A percentile compares a stretch with the other conserved stretches of the same genome.
These are phyloP conservation scores for Calcarius lapponicus DNA, from an alignment of 2,797 vertebrate species.

Conservation along the genomic window DNA sequence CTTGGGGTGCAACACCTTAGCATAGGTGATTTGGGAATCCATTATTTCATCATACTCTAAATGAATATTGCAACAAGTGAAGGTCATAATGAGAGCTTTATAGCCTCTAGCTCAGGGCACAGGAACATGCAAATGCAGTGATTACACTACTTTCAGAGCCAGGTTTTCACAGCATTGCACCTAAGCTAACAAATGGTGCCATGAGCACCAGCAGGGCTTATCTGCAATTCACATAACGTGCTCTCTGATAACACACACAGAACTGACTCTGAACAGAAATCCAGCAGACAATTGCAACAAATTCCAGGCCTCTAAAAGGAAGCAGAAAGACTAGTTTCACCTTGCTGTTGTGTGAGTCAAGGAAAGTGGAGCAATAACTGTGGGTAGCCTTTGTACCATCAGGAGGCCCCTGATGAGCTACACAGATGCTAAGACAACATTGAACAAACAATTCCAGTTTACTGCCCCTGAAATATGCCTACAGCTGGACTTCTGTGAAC, in stretches of 20 bases:
- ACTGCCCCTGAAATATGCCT: not conserved
- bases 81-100: constrained; percentile 13
- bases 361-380: not conserved
- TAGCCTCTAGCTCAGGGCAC: constrained; percentile 1
- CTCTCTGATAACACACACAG: not conserved
- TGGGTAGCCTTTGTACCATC: not conserved
- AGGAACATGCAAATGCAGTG: not conserved
- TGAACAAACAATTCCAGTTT: not conserved
- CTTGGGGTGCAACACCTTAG: not conserved
- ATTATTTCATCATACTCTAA: constrained; percentile 1
- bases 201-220: not conserved
- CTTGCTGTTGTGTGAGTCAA: not conserved
- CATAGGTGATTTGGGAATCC: not conserved
- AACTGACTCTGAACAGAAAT: not conserved
- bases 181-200: constrained; percentile 12
- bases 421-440: not conserved
- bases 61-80: not conserved
- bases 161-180: not conserved
- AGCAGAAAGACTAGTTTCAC: not conserved
- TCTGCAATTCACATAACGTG: not conserved
- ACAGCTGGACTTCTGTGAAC: not conserved
- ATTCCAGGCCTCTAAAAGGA: not conserved
- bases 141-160: not conserved
- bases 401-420: not conserved
- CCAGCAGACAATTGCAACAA: not conserved